Percentiles rank a stretch among this genome's conserved stretches.
Conservation (phyloP, 92 coral and sea anemone genomes). For the Pocillopora meandrina region DNA sequence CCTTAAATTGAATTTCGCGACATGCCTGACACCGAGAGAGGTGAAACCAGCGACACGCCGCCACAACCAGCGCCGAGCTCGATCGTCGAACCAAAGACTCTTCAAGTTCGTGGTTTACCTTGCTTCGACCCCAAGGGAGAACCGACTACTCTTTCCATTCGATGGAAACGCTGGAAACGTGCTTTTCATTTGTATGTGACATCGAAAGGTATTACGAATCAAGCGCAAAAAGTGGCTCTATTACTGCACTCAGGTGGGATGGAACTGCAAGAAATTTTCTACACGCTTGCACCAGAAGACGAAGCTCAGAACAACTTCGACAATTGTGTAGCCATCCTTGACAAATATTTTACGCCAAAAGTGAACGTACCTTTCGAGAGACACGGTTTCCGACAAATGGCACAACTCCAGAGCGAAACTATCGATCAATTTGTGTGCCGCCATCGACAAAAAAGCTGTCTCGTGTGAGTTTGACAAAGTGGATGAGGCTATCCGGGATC, state of each 20-base stretch:
- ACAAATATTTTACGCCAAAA: background rate
- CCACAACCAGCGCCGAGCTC: too few species aligned
- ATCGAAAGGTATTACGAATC: constrained; percentile 52
- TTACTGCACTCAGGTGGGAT: constrained; percentile 47
- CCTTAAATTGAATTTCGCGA: background rate
- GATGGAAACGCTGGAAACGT: constrained; percentile 48
- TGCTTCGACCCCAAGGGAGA: constrained; percentile 49
- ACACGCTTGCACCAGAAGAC: constrained; percentile 12
- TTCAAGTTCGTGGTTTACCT: constrained; percentile 23
- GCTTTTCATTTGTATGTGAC: constrained; percentile 58
- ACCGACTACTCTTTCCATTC: constrained; percentile 32
- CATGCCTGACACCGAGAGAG: background rate
- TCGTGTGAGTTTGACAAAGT: constrained; percentile 3
- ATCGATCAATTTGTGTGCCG: background rate
- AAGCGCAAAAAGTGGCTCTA: constrained; percentile 49
- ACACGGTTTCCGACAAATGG: background rate
- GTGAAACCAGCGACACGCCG: too few species aligned
- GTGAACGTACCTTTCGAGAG: background rate
- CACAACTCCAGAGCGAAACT: background rate
- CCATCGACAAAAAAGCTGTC: constrained; percentile 3
- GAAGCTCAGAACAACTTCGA: constrained; percentile 19
- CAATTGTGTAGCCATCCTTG: background rate
- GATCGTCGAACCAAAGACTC: too few species aligned
- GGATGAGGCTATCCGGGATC: too few species aligned
- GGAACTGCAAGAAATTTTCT: constrained; percentile 51